Evolutionary conservation across 2,113 vertebrate genomes (phyloP), one percentile per base, ranked within the genome.

Genomic region (Ictalurus punctatus): DNA sequence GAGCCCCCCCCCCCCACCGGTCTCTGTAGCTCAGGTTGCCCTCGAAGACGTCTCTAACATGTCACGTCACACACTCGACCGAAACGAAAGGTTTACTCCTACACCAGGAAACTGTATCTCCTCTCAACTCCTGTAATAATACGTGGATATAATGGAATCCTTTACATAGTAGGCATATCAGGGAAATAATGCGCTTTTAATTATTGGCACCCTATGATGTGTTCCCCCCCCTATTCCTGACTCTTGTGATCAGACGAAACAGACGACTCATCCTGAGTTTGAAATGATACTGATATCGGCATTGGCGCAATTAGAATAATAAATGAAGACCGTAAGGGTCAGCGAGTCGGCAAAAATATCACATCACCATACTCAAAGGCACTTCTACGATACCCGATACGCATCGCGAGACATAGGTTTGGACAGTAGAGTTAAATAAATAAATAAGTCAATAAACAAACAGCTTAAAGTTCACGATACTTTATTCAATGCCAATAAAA

Each of bases 161-260:
- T 58, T 58, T 16, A 16, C 56, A 58, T 58, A 58, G 17, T 17
- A 58, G 56, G 30, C 12, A 5, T 30, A 2, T 27, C 25, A 48
- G 3, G 9, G 74, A 10, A 48, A 78, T 44, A 8, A 2, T 6
- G 16, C 7, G 1, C 14, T 48, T n/a, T 40, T 58, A 81, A 81
- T 58, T 81, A 81, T 58, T 10, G 52, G 52, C 52, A 80, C 52
- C 79, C 79, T n/a, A n/a, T n/a, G n/a, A n/a, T n/a, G n/a, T n/a
- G n/a, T n/a, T n/a, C n/a, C n/a, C 7, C 44, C 1, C 1, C 30
- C 13, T 7, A 1, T 17, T 81, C 19, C n/a, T 12, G 7, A 12
- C 19, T 34, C 3, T 27, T 79, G 34, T 21, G 9, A 34, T 74
- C 37, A 8, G 6, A 71, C 5, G 10, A 67, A 67, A 67, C 27